phyloP scores from a whole-genome alignment of 2,797 vertebrate species.

The Poeciliopsis paucimaculata region DNA sequence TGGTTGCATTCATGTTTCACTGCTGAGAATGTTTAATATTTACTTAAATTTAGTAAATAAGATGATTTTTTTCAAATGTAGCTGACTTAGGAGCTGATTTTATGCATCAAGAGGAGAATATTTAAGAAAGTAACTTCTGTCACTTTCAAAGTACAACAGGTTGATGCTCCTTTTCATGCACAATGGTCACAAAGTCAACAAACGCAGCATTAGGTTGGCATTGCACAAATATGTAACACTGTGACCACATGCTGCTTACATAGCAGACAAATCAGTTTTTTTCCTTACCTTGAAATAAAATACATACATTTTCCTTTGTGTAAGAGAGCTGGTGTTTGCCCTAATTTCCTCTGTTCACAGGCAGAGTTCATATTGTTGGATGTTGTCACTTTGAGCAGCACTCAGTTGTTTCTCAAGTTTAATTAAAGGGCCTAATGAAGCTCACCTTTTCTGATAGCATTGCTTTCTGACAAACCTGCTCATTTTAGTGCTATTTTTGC shows the following conservation, averaged over 20 bases:
- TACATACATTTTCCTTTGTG: not conserved
- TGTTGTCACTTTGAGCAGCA: not conserved
- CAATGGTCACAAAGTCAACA: not conserved
- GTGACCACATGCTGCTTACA: not conserved
- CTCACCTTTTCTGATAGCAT: not conserved
- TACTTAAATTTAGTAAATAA: not conserved
- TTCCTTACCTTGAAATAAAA: not conserved
- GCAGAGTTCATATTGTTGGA: not conserved
- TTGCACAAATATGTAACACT: not conserved
- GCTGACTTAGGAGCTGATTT: not conserved
- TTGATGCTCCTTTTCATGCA: not conserved
- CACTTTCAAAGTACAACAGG: not conserved
- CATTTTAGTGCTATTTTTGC: not conserved
- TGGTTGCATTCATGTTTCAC: not conserved
- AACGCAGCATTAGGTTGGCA: not conserved
- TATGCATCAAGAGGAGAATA: not conserved
- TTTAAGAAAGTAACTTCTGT: not conserved
- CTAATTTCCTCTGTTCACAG: not conserved
- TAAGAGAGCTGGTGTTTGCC: not conserved
- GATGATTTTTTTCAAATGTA: not conserved
- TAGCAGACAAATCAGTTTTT: not conserved
- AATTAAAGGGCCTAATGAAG: not conserved
- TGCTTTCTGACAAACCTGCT: not conserved
- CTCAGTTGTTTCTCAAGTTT: not conserved
- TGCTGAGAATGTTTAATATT: not conserved